Evolutionary conservation across 1,140 invertebrate genomes (phyloP).

Genomic region (Daktulosphaira vitifoliae): DNA sequence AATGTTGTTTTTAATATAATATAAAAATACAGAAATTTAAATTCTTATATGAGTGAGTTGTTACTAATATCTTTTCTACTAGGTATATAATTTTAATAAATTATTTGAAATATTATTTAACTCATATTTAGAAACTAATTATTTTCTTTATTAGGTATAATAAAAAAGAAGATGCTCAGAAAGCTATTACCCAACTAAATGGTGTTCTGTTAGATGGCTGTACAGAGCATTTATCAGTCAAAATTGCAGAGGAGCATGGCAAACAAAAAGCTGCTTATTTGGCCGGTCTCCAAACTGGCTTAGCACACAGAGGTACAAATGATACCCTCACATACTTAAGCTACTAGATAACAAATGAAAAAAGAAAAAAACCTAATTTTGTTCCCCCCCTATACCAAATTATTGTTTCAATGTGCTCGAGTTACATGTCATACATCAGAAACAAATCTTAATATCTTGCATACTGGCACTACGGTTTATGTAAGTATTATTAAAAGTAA

Average conservation of each 20-base stretch:
- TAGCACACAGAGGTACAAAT: slow-evolving; percentile 44
- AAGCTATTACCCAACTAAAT: slow-evolving; percentile 74
- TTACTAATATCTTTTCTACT: no score
- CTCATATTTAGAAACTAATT: not conserved
- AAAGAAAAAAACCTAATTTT: slow-evolving; percentile 21
- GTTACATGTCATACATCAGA: slow-evolving; percentile 33
- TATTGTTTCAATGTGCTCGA: slow-evolving; percentile 31
- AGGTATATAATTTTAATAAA: no score
- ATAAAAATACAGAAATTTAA: no score
- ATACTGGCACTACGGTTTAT: slow-evolving; percentile 25
- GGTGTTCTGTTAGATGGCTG: slow-evolving; percentile 75
- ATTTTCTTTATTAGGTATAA: slow-evolving; percentile 53
- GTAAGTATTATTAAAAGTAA: slow-evolving; percentile 30
- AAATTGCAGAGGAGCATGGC: slow-evolving; percentile 86
- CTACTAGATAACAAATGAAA: slow-evolving; percentile 33
- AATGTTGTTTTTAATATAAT: no score
- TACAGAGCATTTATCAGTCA: slow-evolving; percentile 72
- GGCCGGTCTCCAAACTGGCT: slow-evolving; percentile 52
- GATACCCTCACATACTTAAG: slow-evolving; percentile 33
- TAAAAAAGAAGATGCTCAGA: slow-evolving; percentile 75
- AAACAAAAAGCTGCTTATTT: slow-evolving; percentile 72
- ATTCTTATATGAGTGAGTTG: not conserved
- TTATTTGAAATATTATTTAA: no score
- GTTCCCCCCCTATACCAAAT: slow-evolving; percentile 11
- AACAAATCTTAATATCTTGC: slow-evolving; percentile 30